These are phyloP conservation scores for Drosophila subquinaria DNA, from an alignment of 2,888 invertebrate genomes.

Conservation along the genomic window DNA sequence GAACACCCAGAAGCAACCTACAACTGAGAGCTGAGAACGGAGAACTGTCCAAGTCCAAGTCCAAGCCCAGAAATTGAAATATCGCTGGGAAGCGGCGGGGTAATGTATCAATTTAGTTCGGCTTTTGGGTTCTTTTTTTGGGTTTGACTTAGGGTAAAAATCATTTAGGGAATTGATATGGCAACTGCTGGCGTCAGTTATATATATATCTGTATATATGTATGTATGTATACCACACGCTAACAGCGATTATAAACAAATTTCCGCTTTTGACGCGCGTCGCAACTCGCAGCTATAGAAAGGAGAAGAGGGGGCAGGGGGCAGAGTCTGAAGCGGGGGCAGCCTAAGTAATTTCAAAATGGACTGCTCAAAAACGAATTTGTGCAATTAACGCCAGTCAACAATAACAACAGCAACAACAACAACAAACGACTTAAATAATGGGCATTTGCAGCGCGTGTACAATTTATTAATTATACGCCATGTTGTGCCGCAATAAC, in stretches of 20 bases:
- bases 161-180: conserved; percentile 77
- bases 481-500: conserved; percentile 61
- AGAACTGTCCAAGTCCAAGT: conserved; percentile 17
- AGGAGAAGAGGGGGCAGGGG: neutral
- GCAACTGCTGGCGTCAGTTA: conserved; percentile 35
- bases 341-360: conserved; percentile 65
- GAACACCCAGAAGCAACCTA: conserved; percentile 74
- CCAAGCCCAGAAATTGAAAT: conserved; percentile 65
- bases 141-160: conserved; percentile 65
- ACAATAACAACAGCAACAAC: conserved; percentile 18
- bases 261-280: conserved; percentile 81
- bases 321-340: neutral
- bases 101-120: conserved; percentile 77
- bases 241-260: conserved; percentile 79
- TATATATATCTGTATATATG: conserved; percentile 16
- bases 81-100: conserved; percentile 53
- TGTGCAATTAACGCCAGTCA: conserved; percentile 75
- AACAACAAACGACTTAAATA: conserved; percentile 45
- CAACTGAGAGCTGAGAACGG: conserved; percentile 5
- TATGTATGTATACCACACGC: conserved; percentile 58
- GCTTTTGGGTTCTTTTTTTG: conserved; percentile 15
- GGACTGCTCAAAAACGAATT: conserved; percentile 77
- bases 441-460: conserved; percentile 65
- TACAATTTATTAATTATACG: conserved; percentile 78
- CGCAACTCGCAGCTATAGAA: conserved; percentile 24